These are phyloP conservation scores for Karalla daura DNA, from an alignment of 2,797 vertebrate genomes.

Conservation along the genomic window DNA sequence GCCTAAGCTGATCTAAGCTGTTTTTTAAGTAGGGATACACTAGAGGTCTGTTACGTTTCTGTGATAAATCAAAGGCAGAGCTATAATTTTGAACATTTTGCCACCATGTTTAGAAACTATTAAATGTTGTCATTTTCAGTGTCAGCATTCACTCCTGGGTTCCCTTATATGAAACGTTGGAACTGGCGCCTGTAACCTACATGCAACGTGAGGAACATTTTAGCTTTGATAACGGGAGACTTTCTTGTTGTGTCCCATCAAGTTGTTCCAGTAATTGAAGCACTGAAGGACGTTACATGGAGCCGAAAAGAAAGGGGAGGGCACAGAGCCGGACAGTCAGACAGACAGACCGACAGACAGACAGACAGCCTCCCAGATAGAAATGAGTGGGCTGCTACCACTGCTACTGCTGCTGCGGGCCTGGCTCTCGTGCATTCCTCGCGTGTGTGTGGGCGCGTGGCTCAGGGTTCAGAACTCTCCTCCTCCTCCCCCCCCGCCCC, in stretches of 20 bases:
- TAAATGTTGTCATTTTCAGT: too few species aligned
- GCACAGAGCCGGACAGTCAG: too few species aligned
- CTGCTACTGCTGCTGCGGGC: too few species aligned
- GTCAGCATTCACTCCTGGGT: background rate
- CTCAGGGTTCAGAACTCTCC: conserved; percentile 59
- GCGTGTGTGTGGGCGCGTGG: conserved; percentile 68
- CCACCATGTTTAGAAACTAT: too few species aligned
- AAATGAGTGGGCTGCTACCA: conserved; percentile 42
- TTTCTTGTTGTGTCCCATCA: background rate
- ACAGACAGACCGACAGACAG: background rate
- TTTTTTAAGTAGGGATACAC: too few species aligned
- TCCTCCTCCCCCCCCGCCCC: background rate
- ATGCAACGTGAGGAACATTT: background rate
- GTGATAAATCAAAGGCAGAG: too few species aligned
- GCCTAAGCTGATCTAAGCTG: too few species aligned
- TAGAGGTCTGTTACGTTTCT: too few species aligned
- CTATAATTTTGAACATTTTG: too few species aligned
- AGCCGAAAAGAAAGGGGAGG: conserved; percentile 8
- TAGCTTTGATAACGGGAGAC: background rate
- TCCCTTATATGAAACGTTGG: too few species aligned
- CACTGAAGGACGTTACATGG: conserved; percentile 2
- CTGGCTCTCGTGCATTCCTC: conserved; percentile 57
- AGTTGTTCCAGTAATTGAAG: conserved; percentile 5
- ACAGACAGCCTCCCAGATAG: conserved; percentile 21
- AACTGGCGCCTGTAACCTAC: too few species aligned